Conservation (phyloP, 2,888 invertebrate species). For the Unio delphinus region DNA sequence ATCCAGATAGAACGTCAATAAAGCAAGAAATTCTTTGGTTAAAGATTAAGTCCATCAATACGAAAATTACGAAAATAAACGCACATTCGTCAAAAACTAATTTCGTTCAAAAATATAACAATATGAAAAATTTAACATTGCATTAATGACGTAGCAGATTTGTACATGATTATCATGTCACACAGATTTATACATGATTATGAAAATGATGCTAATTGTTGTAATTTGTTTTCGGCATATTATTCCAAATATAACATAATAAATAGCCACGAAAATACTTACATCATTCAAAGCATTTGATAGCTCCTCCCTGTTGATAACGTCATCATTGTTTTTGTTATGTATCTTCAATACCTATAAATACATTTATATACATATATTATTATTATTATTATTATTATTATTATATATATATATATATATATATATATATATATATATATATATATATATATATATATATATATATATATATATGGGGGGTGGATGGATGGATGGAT, state of each 20-base stretch:
- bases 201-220: too few relatives aligned
- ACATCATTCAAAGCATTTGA: conserved; percentile 52
- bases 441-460: conserved; percentile 1
- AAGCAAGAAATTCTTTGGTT: too few relatives aligned
- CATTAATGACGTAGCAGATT: not conserved
- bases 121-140: not conserved
- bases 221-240: too few relatives aligned
- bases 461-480: not conserved
- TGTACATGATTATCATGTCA: not conserved
- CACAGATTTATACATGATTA: not conserved
- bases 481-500: too few relatives aligned
- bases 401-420: too few relatives aligned
- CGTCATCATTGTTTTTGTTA: conserved; percentile 49
- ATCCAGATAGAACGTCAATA: too few relatives aligned
- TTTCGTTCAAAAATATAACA: too few relatives aligned
- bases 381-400: too few relatives aligned
- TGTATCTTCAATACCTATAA: conserved; percentile 54
- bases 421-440: not conserved
- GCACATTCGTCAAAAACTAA: too few relatives aligned
- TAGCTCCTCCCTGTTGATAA: conserved; percentile 45
- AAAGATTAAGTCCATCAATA: too few relatives aligned
- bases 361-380: not conserved
- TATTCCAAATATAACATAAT: too few relatives aligned
- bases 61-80: too few relatives aligned
- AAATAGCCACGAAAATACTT: conserved; percentile 16